These are phyloP conservation scores for Bombyx mori DNA, from an alignment of 1,140 invertebrate genomes.

Conservation along the genomic window ASM3026992v2 NC_085115.1:11706001-11706500, in stretches of 20 bases:
- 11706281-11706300: slow-evolving; percentile 95
- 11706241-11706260: slow-evolving; percentile 80
- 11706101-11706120: too few species aligned
- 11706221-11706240: slow-evolving; percentile 38
- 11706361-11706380: slow-evolving; percentile 97
- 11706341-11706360: slow-evolving; percentile 97
- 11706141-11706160: neutral
- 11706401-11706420: slow-evolving; percentile 95
- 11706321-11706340: slow-evolving; percentile 98
- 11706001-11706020: too few species aligned
- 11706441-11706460: slow-evolving; percentile 98
- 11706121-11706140: too few species aligned
- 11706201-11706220: slow-evolving; percentile 15
- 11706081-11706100: too few species aligned
- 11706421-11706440: slow-evolving; percentile 95
- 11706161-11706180: neutral
- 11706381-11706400: slow-evolving; percentile 92
- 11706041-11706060: too few species aligned
- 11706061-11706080: too few species aligned
- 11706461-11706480: slow-evolving; percentile 95
- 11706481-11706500: slow-evolving; percentile 95
- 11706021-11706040: too few species aligned
- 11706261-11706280: slow-evolving; percentile 96
- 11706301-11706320: slow-evolving; percentile 98
- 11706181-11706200: neutral